Conservation (phyloP, 2,888 invertebrate species). For the Leptopilina syphax region DNA sequence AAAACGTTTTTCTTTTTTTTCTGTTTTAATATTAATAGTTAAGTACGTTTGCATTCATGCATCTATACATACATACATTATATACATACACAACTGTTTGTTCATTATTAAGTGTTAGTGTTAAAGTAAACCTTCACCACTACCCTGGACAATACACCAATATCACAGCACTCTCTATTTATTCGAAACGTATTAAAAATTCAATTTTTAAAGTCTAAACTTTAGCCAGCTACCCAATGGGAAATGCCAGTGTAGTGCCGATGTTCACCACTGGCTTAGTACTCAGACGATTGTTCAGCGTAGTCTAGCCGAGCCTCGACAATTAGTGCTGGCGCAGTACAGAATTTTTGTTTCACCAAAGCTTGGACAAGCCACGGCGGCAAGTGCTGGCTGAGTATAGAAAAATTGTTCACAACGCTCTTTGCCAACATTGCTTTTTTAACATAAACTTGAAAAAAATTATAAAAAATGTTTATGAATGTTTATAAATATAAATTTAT, state of each 20-base stretch:
- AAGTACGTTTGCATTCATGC: constrained; percentile 64
- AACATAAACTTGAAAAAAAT: too few relatives aligned
- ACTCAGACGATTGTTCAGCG: too few relatives aligned
- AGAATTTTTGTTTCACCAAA: too few relatives aligned
- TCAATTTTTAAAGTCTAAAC: not conserved
- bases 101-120: constrained; percentile 52
- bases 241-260: too few relatives aligned
- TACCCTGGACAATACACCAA: constrained; percentile 48
- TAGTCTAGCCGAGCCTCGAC: too few relatives aligned
- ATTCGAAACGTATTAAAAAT: constrained; percentile 43
- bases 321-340: too few relatives aligned
- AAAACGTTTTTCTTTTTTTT: constrained; percentile 42
- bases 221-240: not conserved
- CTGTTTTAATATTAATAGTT: constrained; percentile 51
- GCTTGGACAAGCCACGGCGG: too few relatives aligned
- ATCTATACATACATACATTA: constrained; percentile 44
- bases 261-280: too few relatives aligned
- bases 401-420: too few relatives aligned
- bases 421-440: too few relatives aligned
- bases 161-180: constrained; percentile 51
- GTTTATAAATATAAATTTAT: not conserved
- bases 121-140: constrained; percentile 45
- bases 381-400: too few relatives aligned
- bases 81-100: not conserved
- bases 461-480: too few relatives aligned